These are phyloP conservation scores for Calidris pygmaea DNA, from an alignment of 2,113 vertebrate genomes.

Conservation along the genomic window DNA sequence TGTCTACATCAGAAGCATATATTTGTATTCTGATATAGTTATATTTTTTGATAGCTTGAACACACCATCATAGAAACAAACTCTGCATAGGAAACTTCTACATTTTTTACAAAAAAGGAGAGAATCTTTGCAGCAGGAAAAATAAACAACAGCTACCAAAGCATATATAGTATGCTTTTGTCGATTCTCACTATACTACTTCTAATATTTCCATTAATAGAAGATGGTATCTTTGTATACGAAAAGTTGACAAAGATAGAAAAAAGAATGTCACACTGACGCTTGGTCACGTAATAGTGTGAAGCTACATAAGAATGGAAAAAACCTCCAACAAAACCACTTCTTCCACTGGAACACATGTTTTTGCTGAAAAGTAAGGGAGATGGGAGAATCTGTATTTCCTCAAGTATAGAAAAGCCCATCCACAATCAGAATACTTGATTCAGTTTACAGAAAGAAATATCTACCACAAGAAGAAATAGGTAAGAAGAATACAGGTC, in stretches of 20 bases:
- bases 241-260: background rate
- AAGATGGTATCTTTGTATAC: accelerated
- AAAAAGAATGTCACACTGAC: background rate
- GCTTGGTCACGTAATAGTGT: background rate
- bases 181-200: background rate
- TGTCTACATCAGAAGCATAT: background rate
- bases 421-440: background rate
- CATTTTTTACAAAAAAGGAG: background rate
- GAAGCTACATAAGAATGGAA: background rate
- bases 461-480: background rate
- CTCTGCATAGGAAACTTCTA: background rate
- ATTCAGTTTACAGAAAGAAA: background rate
- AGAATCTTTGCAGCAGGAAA: background rate
- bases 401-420: background rate
- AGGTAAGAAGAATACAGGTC: background rate
- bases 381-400: background rate
- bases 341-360: background rate
- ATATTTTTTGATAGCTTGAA: background rate
- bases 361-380: background rate
- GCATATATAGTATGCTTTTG: background rate
- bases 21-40: background rate
- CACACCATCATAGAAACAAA: background rate
- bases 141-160: background rate
- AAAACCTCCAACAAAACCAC: background rate
- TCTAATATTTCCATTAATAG: background rate